phyloP scores from a whole-genome alignment of 2,888 invertebrate genomes.

The Diaperis boleti region DNA sequence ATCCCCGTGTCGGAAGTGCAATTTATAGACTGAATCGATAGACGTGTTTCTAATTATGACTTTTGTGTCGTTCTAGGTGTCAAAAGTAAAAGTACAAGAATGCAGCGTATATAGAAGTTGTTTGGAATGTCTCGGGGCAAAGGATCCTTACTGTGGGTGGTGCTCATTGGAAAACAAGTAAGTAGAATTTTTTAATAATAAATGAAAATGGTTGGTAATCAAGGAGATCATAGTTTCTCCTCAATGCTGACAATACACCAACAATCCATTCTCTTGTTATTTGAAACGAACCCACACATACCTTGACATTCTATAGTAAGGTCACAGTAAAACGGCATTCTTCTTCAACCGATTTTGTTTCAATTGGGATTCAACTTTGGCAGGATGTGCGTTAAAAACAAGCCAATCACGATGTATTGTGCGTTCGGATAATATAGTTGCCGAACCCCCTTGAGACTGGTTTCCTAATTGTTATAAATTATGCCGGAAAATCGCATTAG shows the following conservation, averaged over 20 bases:
- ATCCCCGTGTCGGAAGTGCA: not conserved
- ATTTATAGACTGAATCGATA: not conserved
- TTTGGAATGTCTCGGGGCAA: slow-evolving; percentile 91
- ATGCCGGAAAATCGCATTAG: slow-evolving; percentile 38
- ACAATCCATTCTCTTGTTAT: slow-evolving; percentile 35
- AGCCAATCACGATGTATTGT: no score
- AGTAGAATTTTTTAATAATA: slow-evolving; percentile 53
- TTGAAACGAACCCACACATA: slow-evolving; percentile 39
- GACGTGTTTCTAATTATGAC: slow-evolving; percentile 39
- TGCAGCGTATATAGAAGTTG: slow-evolving; percentile 93
- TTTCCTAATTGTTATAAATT: slow-evolving; percentile 41
- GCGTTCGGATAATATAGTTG: no score
- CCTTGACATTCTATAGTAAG: slow-evolving; percentile 43
- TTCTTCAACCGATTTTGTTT: slow-evolving; percentile 32
- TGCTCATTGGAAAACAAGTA: slow-evolving; percentile 94
- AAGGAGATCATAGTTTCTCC: no score
- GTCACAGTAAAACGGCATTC: slow-evolving; percentile 40
- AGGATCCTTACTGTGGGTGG: slow-evolving; percentile 98
- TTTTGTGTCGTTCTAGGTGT: slow-evolving; percentile 68
- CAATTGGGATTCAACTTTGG: no score
- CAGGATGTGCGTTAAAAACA: not conserved
- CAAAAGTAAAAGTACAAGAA: slow-evolving; percentile 94
- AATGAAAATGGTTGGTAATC: slow-evolving; percentile 22
- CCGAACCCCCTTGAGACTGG: slow-evolving; percentile 1
- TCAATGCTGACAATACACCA: slow-evolving; percentile 10